phyloP scores from a whole-genome alignment of 2,888 invertebrate genomes.

The Agriopis aurantiaria region DNA sequence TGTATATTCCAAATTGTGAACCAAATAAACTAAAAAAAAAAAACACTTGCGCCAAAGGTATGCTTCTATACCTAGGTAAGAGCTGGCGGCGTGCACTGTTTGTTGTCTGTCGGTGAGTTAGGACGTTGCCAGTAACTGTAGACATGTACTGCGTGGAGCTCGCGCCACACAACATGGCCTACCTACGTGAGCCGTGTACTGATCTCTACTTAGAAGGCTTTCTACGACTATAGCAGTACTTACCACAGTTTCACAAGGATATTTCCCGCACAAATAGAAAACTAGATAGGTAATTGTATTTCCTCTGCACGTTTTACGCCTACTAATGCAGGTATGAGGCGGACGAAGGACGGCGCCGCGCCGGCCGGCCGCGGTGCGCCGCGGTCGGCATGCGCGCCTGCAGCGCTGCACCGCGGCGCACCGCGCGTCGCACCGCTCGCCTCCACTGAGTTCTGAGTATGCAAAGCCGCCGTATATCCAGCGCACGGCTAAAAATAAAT shows the following conservation, averaged over 20 bases:
- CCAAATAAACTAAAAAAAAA: no score
- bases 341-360: no score
- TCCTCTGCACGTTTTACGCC: no score
- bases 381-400: neutral
- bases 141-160: neutral
- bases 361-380: neutral
- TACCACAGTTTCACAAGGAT: neutral
- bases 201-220: neutral
- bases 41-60: no score
- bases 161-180: neutral
- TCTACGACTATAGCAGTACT: neutral
- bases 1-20: no score
- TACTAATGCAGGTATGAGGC: no score
- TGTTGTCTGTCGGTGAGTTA: no score
- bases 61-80: no score
- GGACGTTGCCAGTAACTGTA: no score
- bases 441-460: no score
- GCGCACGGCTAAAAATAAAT: slow-evolving; percentile 19
- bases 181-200: neutral
- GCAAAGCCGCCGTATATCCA: neutral
- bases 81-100: no score
- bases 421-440: neutral
- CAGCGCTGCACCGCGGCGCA: neutral
- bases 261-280: neutral
- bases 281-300: no score